These are phyloP conservation scores for Hirundichthys speculiger DNA, from an alignment of 2,113 vertebrate genomes.

Conservation along the genomic window DNA sequence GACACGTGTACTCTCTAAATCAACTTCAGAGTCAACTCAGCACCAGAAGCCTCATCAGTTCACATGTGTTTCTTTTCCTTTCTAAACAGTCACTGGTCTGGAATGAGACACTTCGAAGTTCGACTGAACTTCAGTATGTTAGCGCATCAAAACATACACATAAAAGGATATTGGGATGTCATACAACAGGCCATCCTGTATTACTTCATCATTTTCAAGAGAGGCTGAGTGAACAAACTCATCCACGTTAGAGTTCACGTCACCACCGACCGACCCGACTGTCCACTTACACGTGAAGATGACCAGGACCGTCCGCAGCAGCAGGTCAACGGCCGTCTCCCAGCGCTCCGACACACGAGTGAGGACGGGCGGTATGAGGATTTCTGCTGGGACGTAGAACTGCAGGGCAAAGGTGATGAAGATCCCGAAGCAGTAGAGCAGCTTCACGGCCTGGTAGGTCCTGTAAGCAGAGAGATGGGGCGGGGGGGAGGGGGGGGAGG, in stretches of 20 bases:
- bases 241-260: too few relatives aligned
- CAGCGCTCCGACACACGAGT: constrained; percentile 80
- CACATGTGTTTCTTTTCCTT: background rate
- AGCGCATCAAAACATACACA: too few relatives aligned
- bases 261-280: too few relatives aligned
- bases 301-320: constrained; percentile 84
- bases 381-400: constrained; percentile 96
- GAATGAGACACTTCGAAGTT: too few relatives aligned
- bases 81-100: too few relatives aligned
- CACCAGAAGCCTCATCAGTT: background rate
- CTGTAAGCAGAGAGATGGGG: constrained; percentile 72
- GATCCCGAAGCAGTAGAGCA: constrained; percentile 93
- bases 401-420: constrained; percentile 95
- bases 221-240: too few relatives aligned
- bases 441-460: constrained; percentile 94
- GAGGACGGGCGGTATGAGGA: constrained; percentile 84
- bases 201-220: too few relatives aligned
- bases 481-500: background rate
- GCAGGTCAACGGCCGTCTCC: constrained; percentile 79
- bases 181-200: too few relatives aligned
- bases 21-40: background rate
- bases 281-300: constrained; percentile 89
- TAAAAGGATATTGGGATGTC: too few relatives aligned
- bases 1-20: background rate
- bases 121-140: too few relatives aligned